These are phyloP conservation scores for Drosophila ambigua DNA, from an alignment of 1,140 invertebrate species.

Conservation along the genomic window DNA sequence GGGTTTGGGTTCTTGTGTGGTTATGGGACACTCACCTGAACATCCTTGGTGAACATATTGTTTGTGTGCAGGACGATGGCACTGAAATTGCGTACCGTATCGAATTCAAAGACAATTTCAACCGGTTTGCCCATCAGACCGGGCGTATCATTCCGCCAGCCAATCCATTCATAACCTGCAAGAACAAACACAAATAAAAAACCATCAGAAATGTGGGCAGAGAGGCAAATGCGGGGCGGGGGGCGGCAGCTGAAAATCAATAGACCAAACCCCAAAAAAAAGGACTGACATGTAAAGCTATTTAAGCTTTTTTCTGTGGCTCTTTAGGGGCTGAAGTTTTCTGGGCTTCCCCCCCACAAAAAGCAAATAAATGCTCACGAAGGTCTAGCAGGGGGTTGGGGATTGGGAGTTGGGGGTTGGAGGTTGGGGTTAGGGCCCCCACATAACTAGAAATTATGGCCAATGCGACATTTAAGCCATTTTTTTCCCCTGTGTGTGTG, in stretches of 20 bases:
- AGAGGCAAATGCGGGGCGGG: background rate
- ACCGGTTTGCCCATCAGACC: slow-evolving; percentile 86
- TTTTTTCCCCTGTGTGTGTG: slow-evolving; percentile 42
- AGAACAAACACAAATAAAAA: slow-evolving; percentile 69
- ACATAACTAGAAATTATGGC: slow-evolving; percentile 77
- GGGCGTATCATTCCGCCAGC: slow-evolving; percentile 91
- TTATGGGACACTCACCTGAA: slow-evolving; percentile 86
- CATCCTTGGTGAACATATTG: slow-evolving; percentile 88
- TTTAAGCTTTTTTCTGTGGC: slow-evolving; percentile 59
- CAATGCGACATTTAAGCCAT: slow-evolving; percentile 81
- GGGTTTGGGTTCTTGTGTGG: no score
- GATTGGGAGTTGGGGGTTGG: slow-evolving; percentile 5
- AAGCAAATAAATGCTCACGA: slow-evolving; percentile 70
- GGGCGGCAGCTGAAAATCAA: slow-evolving; percentile 51
- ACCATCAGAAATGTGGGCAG: slow-evolving; percentile 40
- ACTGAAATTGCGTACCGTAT: slow-evolving; percentile 90
- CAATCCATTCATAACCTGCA: slow-evolving; percentile 93
- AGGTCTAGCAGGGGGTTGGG: background rate
- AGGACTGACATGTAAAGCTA: slow-evolving; percentile 76
- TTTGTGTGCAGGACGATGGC: slow-evolving; percentile 90
- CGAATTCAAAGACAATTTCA: slow-evolving; percentile 93
- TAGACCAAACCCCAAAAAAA: slow-evolving; percentile 49
- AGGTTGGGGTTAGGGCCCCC: slow-evolving; percentile 3
- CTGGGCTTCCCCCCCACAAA: slow-evolving; percentile 16
- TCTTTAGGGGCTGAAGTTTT: slow-evolving; percentile 51